Evolutionary conservation across 1,140 invertebrate genomes (phyloP), one percentile per base, ranked within the genome.

Genomic region (Whitmania pigra): DNA sequence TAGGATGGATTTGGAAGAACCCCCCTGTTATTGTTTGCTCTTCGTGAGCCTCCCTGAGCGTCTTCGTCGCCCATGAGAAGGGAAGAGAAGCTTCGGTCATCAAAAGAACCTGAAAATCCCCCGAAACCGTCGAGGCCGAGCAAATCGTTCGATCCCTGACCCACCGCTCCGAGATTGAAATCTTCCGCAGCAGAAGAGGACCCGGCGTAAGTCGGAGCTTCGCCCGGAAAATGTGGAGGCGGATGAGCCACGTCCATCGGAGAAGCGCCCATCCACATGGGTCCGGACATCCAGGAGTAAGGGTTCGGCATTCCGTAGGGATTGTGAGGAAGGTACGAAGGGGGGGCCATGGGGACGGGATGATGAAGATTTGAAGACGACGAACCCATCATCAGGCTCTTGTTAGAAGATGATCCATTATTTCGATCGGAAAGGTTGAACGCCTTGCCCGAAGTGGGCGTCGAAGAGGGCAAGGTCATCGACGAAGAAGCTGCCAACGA

Each of bases 261-360:
- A 29, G 29, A 40, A 17, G 40, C 40, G 15, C 67, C 29, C 69
- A 53, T 40, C 36, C 22, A 49, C 43, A 49, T 36, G 20, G 49
- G 31, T 22, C 40, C 43, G 7, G 69, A 27, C 69, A 70, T 70
- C 69, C 69, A 70, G 17, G 69, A 53, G 53, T 70, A 70, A 5
- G 69, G 69, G 53, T 53, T 70, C 11, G 69, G 69, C 69, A 70
- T 70, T 70, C 43, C 69, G 25, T 70, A 70, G 6, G 69, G 69
- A n/a, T 25, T 25, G 36, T 53, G 43, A 9, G 43, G 20, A 2
- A 70, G 53, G 69, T 70, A 70, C 3, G 69, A 49, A 36, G 31
- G 31, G 9, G 69, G 69, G 11, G 69, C 53, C 69, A 70, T 70
- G 20, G 69, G 31, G 18, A 70, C 49, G 5, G 69, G 69, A 53